Percentiles rank a stretch among this genome's conserved stretches.
Evolutionary conservation across 2,113 vertebrate genomes (phyloP).

Genomic region (Leucopsar rothschildi): DNA sequence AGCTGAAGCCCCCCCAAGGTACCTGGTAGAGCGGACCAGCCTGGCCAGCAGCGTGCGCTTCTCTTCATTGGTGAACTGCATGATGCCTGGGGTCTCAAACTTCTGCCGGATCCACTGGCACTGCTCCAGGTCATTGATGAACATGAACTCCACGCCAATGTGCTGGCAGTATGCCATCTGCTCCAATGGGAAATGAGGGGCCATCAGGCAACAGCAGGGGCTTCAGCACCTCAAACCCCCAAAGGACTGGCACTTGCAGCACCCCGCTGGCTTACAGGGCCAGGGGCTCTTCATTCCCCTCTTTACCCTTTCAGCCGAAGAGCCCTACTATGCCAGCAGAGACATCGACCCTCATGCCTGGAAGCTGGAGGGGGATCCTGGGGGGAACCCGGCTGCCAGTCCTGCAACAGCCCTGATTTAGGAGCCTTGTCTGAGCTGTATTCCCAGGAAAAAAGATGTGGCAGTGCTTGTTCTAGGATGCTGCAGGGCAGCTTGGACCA

Average conservation of each 20-base stretch:
- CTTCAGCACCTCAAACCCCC: background rate
- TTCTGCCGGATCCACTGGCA: slow-evolving; percentile 95
- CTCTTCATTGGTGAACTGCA: slow-evolving; percentile 88
- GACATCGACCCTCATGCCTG: background rate
- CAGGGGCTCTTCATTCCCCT: background rate
- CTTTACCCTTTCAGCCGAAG: background rate
- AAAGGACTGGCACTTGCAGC: background rate
- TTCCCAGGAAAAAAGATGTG: background rate
- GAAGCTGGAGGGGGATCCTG: background rate
- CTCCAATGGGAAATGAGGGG: background rate
- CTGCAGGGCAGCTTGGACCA: fast-evolving
- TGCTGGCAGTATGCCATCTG: slow-evolving; percentile 93
- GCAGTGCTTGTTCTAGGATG: fast-evolving
- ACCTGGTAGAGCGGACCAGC: slow-evolving; percentile 92
- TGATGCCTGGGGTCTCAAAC: slow-evolving; percentile 91
- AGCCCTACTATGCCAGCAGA: background rate
- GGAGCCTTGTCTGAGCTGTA: background rate
- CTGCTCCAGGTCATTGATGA: slow-evolving; percentile 94
- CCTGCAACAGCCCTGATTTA: fast-evolving
- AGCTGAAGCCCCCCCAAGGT: background rate
- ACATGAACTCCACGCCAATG: slow-evolving; percentile 96
- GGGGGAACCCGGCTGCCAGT: background rate
- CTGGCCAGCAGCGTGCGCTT: slow-evolving; percentile 86
- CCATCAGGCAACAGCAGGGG: background rate
- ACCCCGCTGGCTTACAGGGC: fast-evolving